Evolutionary conservation across 2,888 invertebrate species (phyloP).

Genomic region (Amblyjoppa proteus): DNA sequence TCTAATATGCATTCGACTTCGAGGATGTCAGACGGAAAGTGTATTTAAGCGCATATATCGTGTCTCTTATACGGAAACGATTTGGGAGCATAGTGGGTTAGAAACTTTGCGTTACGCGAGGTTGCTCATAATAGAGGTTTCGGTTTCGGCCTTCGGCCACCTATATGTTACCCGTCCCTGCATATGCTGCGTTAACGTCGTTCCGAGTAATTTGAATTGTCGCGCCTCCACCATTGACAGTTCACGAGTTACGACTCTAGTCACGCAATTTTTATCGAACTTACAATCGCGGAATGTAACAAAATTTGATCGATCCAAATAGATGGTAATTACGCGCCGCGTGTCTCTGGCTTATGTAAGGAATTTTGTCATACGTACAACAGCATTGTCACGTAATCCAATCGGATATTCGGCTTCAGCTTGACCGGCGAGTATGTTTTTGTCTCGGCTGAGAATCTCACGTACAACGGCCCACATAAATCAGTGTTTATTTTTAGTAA

Average conservation of each 20-base stretch:
- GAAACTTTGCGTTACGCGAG: no score
- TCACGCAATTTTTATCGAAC: not conserved
- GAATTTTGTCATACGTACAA: not conserved
- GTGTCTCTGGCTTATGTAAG: not conserved
- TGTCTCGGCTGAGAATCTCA: constrained; percentile 73
- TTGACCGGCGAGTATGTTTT: constrained; percentile 79
- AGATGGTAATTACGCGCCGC: not conserved
- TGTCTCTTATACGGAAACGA: no score
- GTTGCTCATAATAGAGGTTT: no score
- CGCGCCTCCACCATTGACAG: constrained; percentile 21
- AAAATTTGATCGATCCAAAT: not conserved
- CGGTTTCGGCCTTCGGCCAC: no score
- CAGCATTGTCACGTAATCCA: not conserved
- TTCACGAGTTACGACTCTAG: not conserved
- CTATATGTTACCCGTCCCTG: no score
- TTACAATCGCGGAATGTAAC: not conserved
- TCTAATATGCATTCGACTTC: no score
- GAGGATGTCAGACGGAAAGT: no score
- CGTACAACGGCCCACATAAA: constrained; percentile 68
- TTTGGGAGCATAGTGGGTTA: no score
- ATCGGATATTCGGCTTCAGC: constrained; percentile 56
- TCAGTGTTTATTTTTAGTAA: constrained; percentile 80
- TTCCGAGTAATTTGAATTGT: not conserved
- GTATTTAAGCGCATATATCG: no score
- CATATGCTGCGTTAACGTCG: not conserved